Evolutionary conservation across 2,888 invertebrate species (phyloP).

Genomic region (Nymphalis urticae): DNA sequence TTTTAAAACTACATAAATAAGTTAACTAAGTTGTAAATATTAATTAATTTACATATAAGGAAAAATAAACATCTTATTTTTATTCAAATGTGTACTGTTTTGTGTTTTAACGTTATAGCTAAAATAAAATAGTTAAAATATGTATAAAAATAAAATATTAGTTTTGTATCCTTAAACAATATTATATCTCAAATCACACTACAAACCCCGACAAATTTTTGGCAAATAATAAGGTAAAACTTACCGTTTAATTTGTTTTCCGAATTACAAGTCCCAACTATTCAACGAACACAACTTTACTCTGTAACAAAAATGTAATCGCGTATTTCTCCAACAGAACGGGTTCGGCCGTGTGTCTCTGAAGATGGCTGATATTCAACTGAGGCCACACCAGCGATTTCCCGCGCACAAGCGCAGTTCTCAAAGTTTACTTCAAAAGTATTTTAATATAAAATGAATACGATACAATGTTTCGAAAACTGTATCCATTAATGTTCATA

Average conservation of each 20-base stretch:
- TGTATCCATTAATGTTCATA: neutral
- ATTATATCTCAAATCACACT: no score
- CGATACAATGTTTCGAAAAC: neutral
- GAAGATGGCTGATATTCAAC: slow-evolving; percentile 23
- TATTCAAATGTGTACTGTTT: no score
- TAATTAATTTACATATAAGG: no score
- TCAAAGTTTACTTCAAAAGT: slow-evolving; percentile 25
- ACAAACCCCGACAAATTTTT: no score
- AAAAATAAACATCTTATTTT: no score
- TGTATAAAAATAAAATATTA: no score
- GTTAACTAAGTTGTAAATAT: no score
- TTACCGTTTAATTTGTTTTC: neutral
- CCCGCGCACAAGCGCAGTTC: slow-evolving; percentile 33
- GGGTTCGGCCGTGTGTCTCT: slow-evolving; percentile 5
- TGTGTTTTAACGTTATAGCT: no score
- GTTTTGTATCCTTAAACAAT: no score
- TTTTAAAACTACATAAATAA: no score
- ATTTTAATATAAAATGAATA: slow-evolving; percentile 17
- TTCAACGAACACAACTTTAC: neutral
- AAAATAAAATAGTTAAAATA: no score
- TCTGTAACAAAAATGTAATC: neutral
- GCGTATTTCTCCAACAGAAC: neutral
- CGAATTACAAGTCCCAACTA: neutral
- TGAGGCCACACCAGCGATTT: slow-evolving; percentile 19
- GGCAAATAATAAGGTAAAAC: neutral